Evolutionary conservation across 2,888 invertebrate species (phyloP).

Genomic region (Aporophyla lueneburgensis): DNA sequence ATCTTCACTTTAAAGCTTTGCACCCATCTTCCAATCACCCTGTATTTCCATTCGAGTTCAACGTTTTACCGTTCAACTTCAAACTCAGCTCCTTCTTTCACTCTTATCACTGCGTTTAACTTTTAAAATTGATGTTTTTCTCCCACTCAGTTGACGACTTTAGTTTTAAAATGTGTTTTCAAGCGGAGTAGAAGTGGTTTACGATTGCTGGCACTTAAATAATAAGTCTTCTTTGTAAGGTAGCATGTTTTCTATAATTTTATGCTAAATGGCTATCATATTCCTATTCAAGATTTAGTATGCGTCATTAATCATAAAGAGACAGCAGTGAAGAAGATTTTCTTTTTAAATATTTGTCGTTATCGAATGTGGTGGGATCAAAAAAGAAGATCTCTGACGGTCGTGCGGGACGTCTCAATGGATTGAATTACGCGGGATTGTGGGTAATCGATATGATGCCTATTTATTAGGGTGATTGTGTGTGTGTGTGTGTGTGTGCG

Average conservation of each 20-base stretch:
- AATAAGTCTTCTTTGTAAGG: conserved; percentile 35
- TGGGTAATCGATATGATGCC: conserved; percentile 66
- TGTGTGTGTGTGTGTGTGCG: conserved; percentile 34
- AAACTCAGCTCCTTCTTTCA: conserved; percentile 68
- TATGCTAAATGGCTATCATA: conserved; percentile 25
- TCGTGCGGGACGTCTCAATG: conserved; percentile 55
- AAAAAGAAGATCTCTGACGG: conserved; percentile 46
- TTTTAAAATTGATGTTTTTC: conserved; percentile 82
- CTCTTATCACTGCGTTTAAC: conserved; percentile 77
- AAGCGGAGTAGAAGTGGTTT: conserved; percentile 72
- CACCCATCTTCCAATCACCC: no score
- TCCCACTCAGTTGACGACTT: conserved; percentile 76
- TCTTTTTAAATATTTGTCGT: conserved; percentile 63
- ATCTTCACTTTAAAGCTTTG: no score
- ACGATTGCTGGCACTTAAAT: conserved; percentile 66
- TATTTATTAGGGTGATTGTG: conserved; percentile 61
- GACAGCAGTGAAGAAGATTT: conserved; percentile 52
- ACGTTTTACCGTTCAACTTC: conserved; percentile 72
- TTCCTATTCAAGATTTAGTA: conserved; percentile 52
- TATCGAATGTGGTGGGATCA: conserved; percentile 46
- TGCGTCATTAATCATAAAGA: conserved; percentile 59
- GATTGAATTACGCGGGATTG: conserved; percentile 62
- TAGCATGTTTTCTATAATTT: conserved; percentile 37
- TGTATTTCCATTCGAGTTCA: conserved; percentile 58
- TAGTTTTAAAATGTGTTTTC: conserved; percentile 80